Evolutionary conservation across 2,797 vertebrate species (phyloP).

Genomic region (Spatula clypeata): DNA sequence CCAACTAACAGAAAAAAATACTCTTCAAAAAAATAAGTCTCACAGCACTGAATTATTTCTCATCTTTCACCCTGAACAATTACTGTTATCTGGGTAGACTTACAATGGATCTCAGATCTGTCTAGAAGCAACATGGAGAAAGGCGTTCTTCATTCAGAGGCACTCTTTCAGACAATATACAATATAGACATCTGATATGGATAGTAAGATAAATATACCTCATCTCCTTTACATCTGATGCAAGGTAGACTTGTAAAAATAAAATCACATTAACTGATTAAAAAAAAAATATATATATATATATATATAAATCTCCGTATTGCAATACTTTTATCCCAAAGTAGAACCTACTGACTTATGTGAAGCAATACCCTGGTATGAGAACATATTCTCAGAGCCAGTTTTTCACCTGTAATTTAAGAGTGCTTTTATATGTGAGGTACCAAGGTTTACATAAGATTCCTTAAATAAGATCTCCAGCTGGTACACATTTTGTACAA

Average conservation of each 20-base stretch:
- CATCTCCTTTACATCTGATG: neutral
- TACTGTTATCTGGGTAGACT: neutral
- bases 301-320: neutral
- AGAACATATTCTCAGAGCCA: neutral
- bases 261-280: neutral
- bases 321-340: neutral
- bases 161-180: neutral
- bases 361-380: neutral
- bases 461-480: neutral
- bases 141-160: neutral
- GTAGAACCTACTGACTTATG: neutral
- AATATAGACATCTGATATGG: neutral
- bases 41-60: neutral
- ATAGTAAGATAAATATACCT: neutral
- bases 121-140: neutral
- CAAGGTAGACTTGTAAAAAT: neutral
- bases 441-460: neutral
- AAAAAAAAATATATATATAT: neutral
- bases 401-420: neutral
- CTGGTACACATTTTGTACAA: neutral
- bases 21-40: neutral
- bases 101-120: neutral
- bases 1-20: neutral
- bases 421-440: neutral
- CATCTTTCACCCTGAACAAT: neutral